Evolutionary conservation across 2,113 vertebrate genomes (phyloP), one percentile per base, ranked within the genome.

Genomic region (Amia ocellicauda): DNA sequence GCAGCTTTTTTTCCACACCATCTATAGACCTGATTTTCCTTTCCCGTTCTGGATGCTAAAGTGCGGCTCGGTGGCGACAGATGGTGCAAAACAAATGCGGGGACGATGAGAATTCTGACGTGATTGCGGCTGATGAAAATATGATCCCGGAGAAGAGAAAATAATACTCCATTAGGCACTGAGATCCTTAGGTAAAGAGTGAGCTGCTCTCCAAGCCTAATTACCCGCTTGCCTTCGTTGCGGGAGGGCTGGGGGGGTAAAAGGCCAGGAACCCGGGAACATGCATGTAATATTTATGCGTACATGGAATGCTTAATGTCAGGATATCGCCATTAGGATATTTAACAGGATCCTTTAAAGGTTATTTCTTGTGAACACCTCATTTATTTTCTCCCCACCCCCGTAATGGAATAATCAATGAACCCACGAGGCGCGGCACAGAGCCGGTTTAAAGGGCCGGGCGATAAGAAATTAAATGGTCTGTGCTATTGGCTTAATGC

Each of bases 351-450:
- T 66, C 55, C 58, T 31, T 50, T 56, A 66, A 55, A 69, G 67
- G 63, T 61, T 60, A 51, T n/a, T 24, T 20, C 22, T 23, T 60
- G 53, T 29, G 14, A 61, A 64, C 59, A 68, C 56, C 45, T 63
- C 54, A 60, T 65, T 55, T 64, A 62, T 41, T 56, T 17, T 41
- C 22, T 4, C 42, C 27, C n/a, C n/a, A n/a, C n/a, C n/a, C n/a
- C n/a, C n/a, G 23, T 76, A 73, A 67, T 54, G 64, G 63, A 67
- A 58, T 62, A 66, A 74, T 58, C 67, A 62, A 53, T 74, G 56
- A 72, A 29, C 2, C 67, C 43, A 52, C 49, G 51, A 29, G 54
- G 58, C 42, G 28, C 29, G 57, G 61, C 62, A 65, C 47, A 61
- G 68, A 70, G 63, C 14, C 59, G 56, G 66, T 67, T 57, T 59